Base-by-base conservation (phyloP, 1,140 invertebrate species). In the Bombus impatiens region DNA sequence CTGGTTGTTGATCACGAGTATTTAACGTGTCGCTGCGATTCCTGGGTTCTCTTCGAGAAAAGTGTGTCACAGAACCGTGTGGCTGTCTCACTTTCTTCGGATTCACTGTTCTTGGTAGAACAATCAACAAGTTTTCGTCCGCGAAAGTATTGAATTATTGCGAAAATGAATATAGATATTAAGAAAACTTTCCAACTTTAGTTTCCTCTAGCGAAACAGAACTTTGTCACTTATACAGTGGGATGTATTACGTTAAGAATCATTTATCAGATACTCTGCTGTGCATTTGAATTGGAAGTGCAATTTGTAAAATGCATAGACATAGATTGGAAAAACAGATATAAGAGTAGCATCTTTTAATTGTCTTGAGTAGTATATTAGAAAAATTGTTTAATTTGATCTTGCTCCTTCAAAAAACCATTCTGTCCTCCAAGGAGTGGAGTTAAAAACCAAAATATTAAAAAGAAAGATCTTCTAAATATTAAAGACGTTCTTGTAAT, bases 11-110 rank as follows among this genome's bases (percentile, higher is more conserved):
- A 22, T 53, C 47, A 53, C 65, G 8, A 68, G 59, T 62, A n/a
- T 62, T 78, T 76, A 53, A 53, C 47, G 47, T 53, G 18, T 22
- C 47, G 22, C 42, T 78, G 44, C 65, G 35, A 78, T 82, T 53
- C 18, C 47, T 53, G 47, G 18, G 18, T 53, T 53, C 47, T n/a
- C 70, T 70, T 81, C 81, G 62, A 57, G 78, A 82, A 88, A 89
- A 82, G 87, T 89, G 76, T 89, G 87, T 88, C 88, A 88, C 79
- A 62, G 75, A 67, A 70, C 32, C 75, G 59, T 40, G 25, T 47
- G 70, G 13, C 67, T 88, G 62, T 86, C 68, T 89, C 78, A 88
- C 86, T 89, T 89, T 88, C 83, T 86, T 85, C 67, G 35, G 42
- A 59, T 83, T 79, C 44, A 22, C 76, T 79, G 78, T 37, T 82